Evolutionary conservation across 2,113 vertebrate genomes (phyloP), one percentile per base, ranked within the genome.

Genomic region (Cyprinodon variegatus): DNA sequence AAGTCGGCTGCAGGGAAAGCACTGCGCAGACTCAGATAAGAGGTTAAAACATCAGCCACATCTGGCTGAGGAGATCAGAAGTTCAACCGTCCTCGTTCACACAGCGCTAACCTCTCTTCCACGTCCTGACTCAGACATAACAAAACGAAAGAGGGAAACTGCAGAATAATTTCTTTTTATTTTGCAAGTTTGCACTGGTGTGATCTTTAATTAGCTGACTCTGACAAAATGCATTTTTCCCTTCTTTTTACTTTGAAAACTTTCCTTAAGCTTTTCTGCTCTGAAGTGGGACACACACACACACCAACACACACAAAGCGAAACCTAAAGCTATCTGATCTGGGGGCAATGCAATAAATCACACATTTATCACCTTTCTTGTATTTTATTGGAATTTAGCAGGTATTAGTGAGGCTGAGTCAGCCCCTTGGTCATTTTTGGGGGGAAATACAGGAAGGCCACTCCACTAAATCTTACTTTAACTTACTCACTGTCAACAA

Each of bases 41-140:
- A 68, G 61, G 67, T 78, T 76, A 13, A 48, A 61, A 61, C 70
- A 29, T 12, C 60, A 12, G 43, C 72, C 82, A 84, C 83, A 85
- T 87, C 67, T 89, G 86, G 86, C 39, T 12, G 48, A 2, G 36
- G 61, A 77, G 69, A 84, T 85, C 86, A 84, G 43, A 74, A 83
- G 82, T 88, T 89, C 83, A 87, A 61, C 78, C 43, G 76, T 85
- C 73, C 83, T 79, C 57, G 0, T 66, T 83, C 68, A 77, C 82
- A 39, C 85, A 70, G 76, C 64, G n/a, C 41, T 17, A 75, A 85
- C 89, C 86, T 43, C 87, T 3, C 6, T 72, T 79, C 89, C 89
- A 91, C 89, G 91, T 93, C 91, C 91, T 85, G 88, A 53, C 62
- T 39, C 59, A 88, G 89, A 40, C 78, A 88, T 68, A 89, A 89